These are phyloP conservation scores for Synergus umbraculus DNA, from an alignment of 2,888 invertebrate genomes.

Conservation along the genomic window DNA sequence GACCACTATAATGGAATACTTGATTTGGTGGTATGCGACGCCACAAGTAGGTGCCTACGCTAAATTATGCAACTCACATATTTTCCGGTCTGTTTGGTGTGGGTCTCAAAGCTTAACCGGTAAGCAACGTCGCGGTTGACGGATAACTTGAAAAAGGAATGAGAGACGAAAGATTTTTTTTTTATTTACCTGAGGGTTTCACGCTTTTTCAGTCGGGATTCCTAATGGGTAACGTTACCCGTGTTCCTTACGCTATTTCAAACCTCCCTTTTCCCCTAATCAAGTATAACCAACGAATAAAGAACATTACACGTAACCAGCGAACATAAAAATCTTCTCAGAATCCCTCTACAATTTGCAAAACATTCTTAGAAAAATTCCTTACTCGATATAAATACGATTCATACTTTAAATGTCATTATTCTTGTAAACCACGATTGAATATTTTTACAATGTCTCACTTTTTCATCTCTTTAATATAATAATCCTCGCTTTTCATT, in stretches of 20 bases:
- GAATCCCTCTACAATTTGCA: not conserved
- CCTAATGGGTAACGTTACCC: not conserved
- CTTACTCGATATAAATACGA: too few relatives aligned
- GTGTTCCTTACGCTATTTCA: not conserved
- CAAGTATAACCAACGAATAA: not conserved
- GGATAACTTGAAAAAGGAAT: conserved; percentile 55
- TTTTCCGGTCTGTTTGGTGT: conserved; percentile 77
- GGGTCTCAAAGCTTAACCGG: conserved; percentile 65
- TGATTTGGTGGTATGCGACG: conserved; percentile 26
- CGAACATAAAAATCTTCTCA: not conserved
- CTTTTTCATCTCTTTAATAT: too few relatives aligned
- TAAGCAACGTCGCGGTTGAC: conserved; percentile 55
- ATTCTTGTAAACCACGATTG: too few relatives aligned
- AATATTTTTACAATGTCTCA: too few relatives aligned
- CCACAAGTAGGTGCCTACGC: conserved; percentile 57
- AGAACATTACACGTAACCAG: not conserved
- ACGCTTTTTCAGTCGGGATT: conserved; percentile 16
- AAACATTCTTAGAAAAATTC: not conserved
- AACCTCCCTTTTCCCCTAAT: conserved; percentile 5
- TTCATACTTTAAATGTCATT: too few relatives aligned
- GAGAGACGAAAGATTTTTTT: not conserved
- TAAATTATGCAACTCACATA: conserved; percentile 76
- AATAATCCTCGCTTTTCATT: too few relatives aligned
- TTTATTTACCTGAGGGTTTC: conserved; percentile 11
- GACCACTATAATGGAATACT: conserved; percentile 46